A percentile compares a stretch with the other conserved stretches of the same genome.
Conservation (phyloP, 1,140 invertebrate genomes). For the Acromyrmex charruanus region DNA sequence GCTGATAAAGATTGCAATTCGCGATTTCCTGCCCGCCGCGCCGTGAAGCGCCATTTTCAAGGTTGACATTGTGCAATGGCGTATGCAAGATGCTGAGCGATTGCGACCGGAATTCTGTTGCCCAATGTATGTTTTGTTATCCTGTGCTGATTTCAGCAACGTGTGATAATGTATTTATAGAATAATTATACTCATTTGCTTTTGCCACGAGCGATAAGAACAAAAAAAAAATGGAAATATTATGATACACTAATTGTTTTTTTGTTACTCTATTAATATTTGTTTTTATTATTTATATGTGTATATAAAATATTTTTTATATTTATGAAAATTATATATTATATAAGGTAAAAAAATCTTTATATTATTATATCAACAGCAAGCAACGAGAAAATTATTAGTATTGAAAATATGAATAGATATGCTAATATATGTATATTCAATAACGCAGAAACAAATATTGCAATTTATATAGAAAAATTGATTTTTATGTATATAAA, state of each 20-base stretch:
- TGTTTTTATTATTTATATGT: not conserved
- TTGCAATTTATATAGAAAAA: not conserved
- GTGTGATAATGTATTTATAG: conserved; percentile 33
- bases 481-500: not conserved
- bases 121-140: conserved; percentile 21
- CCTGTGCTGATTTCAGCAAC: not conserved
- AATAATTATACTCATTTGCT: conserved; percentile 6
- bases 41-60: conserved; percentile 50
- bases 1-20: conserved; percentile 61
- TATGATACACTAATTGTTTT: not conserved
- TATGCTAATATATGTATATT: not conserved
- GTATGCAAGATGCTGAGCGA: conserved; percentile 38
- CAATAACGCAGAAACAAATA: not conserved
- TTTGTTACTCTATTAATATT: not conserved
- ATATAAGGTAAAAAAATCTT: not conserved
- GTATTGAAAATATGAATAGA: not conserved
- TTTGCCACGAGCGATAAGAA: conserved; percentile 3
- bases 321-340: not conserved
- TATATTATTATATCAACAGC: not conserved
- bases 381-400: not conserved
- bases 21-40: conserved; percentile 41
- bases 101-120: conserved; percentile 41
- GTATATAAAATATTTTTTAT: not conserved
- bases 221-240: not conserved
- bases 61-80: conserved; percentile 49